Base-by-base conservation (phyloP, 2,888 invertebrate species). In the Scaptomyza parva region DNA sequence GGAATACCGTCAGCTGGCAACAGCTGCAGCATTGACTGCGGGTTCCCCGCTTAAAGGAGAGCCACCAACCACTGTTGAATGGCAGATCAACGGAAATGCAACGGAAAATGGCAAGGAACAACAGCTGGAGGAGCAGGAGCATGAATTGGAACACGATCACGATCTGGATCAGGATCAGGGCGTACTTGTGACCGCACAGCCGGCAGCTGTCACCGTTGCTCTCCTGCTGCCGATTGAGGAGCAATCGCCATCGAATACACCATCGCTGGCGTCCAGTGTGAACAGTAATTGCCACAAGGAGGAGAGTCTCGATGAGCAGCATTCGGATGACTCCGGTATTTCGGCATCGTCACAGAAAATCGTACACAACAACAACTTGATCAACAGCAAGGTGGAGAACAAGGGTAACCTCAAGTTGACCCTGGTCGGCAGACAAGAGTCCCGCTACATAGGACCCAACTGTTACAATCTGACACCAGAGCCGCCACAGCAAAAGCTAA, bases 1-100 rank as follows among this genome's bases (percentile, higher is more conserved):
- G 88, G 97, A 96, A 89, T 94, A 97, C 92, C 79, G 93, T 91
- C 79, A 92, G 92, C 78, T 92, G 91, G 89, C 92, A 91, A 76
- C 93, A 11, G 73, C 85, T 7, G 45, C 55, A 20, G 39, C 76
- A 6, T 20, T 11, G 37, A 43, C 66, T 3, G 26, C 76, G 1
- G 35, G 59, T 35, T 54, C 70, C 2, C 47, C 64, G 3, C 26
- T 59, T 3, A 60, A 68, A 2, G 70, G 24, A n/a, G 71, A 64
- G 22, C 8, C 28, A 45, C 8, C 28, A 45, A n/a, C 18, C 17
- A 17, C 6, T 8, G 41, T 70, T 12, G 47, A 79, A 78, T 48
- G 70, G 54, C 33, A 52, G 70, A 6, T 48, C 1, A 48, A 44
- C 22, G 52, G 52, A 1, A 33, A 41, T 28, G 52, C 41, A 6